Base-by-base conservation (phyloP, 2,888 invertebrate genomes). In the Corbicula japonica region DNA sequence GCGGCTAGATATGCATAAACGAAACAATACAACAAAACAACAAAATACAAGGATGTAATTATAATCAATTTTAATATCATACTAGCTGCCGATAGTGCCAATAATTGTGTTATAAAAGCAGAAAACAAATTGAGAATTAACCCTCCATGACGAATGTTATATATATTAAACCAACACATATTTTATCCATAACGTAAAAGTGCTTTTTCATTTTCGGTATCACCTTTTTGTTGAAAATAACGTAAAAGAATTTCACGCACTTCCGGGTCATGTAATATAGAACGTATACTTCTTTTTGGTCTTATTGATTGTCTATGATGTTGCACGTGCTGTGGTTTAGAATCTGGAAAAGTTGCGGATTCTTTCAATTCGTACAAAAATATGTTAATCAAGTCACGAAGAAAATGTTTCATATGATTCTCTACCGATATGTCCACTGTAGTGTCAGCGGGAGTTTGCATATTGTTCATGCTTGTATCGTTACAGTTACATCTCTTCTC, bases 111-210 rank as follows among this genome's bases (percentile, higher is more conserved):
- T 18, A 48, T 48, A 48, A 15, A 6, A 15, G 15, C 21, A 18
- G 15, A 8, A 5, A 18, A n/a, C 6, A 48, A 21, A 35, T 21
- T 58, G 35, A 58, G 58, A 15, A 30, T 54, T 58, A 12, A 35
- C 23, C 58, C 58, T 58, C 58, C 58, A n/a, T n/a, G 23, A 21
- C 8, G 34, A 35, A 35, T 28, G n/a, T 18, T 21, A 35, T 3
- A 23, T 32, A n/a, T n/a, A 6, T 26, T 21, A 10, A 58, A n/a
- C n/a, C n/a, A n/a, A n/a, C n/a, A n/a, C n/a, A 10, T 54, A 6
- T 44, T 26, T 60, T 28, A 70, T 34, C 70, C 70, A 35, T 48
- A 70, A 35, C 70, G 21, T 2, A 70, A 60, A 28, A 70, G 18
- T 23, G 70, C 60, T 10, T 60, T 48, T 15, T 60, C 70, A 26